Conservation (phyloP, 2,888 invertebrate genomes). For the Chironomus riparius region DNA sequence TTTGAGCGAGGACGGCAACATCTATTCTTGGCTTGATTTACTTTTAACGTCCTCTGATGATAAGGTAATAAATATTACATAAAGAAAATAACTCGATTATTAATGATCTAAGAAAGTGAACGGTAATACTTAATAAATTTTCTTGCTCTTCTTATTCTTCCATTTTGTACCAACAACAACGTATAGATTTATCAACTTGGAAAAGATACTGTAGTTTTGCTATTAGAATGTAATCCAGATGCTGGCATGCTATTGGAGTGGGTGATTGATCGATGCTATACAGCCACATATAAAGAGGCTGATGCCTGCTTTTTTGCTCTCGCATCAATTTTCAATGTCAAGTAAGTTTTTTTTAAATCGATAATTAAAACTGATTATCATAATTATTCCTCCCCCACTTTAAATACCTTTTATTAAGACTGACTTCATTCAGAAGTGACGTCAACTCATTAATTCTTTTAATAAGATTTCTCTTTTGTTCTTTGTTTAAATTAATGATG, state of each 20-base stretch:
- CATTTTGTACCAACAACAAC: too few species aligned
- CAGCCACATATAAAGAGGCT: constrained; percentile 79
- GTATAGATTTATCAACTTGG: constrained; percentile 78
- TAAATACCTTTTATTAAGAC: too few species aligned
- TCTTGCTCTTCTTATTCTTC: not conserved
- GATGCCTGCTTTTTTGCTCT: constrained; percentile 95
- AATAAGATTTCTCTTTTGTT: too few species aligned
- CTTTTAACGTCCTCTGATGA: constrained; percentile 81
- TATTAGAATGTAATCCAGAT: constrained; percentile 92
- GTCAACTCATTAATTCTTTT: too few species aligned
- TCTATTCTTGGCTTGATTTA: constrained; percentile 90
- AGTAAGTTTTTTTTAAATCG: constrained; percentile 48
- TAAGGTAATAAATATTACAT: constrained; percentile 48
- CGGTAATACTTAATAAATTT: not conserved
- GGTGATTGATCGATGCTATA: constrained; percentile 97
- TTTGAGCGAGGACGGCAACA: constrained; percentile 80
- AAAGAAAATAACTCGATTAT: not conserved
- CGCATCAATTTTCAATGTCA: constrained; percentile 91
- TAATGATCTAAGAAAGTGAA: too few species aligned
- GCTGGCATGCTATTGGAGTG: constrained; percentile 88
- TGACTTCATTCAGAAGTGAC: too few species aligned
- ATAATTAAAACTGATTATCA: too few species aligned
- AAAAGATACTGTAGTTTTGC: constrained; percentile 84
- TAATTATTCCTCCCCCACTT: too few species aligned
- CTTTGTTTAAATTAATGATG: too few species aligned